These are phyloP conservation scores for Mesochorus sp. DNA, from an alignment of 2,888 invertebrate genomes.

Conservation along the genomic window DNA sequence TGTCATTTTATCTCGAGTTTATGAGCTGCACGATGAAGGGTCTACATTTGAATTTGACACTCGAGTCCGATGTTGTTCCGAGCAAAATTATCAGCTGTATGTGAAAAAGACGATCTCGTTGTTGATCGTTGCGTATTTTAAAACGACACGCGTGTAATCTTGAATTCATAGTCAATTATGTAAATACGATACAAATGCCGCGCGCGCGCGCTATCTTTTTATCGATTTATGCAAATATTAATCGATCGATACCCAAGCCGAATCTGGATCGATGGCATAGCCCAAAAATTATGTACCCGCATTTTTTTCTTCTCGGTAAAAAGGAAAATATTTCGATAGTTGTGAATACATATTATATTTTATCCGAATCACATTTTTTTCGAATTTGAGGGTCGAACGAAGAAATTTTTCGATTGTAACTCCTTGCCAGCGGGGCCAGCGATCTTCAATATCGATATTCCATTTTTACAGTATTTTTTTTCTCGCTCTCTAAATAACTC, in stretches of 20 bases:
- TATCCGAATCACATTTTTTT: neutral
- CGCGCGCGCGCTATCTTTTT: slow-evolving; percentile 37
- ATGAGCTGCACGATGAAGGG: too few species aligned
- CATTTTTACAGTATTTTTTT: slow-evolving; percentile 41
- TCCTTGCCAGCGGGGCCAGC: neutral
- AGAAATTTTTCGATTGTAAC: neutral
- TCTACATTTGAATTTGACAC: too few species aligned
- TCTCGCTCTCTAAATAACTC: neutral
- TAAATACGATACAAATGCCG: slow-evolving; percentile 48
- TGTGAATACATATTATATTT: too few species aligned
- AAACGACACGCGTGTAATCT: slow-evolving; percentile 14
- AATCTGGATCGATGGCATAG: too few species aligned
- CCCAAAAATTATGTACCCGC: slow-evolving; percentile 3
- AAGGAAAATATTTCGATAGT: too few species aligned
- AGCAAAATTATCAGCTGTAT: neutral
- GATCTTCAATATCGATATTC: neutral
- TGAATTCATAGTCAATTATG: slow-evolving; percentile 57
- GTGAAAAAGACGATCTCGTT: neutral
- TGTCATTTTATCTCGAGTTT: too few species aligned
- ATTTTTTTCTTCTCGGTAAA: too few species aligned
- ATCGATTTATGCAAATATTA: slow-evolving; percentile 24
- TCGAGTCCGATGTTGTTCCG: too few species aligned
- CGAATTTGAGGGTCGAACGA: neutral
- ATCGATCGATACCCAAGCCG: slow-evolving; percentile 22
- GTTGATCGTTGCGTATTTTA: neutral